Evolutionary conservation across 2,888 invertebrate species (phyloP), one percentile per base, ranked within the genome.

Genomic region (Tineola bisselliella): DNA sequence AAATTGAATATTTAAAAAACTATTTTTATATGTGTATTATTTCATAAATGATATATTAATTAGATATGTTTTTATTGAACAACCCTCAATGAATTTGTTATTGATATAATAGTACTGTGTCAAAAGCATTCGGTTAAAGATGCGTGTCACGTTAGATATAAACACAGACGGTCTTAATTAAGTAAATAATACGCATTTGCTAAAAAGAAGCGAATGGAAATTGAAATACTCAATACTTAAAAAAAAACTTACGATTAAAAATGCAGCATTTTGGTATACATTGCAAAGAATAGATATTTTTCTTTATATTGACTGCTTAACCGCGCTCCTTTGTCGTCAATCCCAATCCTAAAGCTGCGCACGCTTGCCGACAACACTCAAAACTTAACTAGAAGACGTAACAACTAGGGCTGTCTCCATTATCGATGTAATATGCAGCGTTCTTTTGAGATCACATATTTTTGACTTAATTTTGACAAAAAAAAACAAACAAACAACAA

Each of bases 261-360:
- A 87, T 87, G 86, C 87, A 84, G 79, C 79, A 83, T 84, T 87
- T 87, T 87, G 86, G 86, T 87, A 84, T 87, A 84, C 76, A 86
- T 86, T 86, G 83, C 83, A 82, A 79, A 78, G 76, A 48, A 25
- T 3, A 33, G 15, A 58, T 63, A 62, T 68, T 64, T 62, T 66
- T 63, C 62, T 62, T 18, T 44, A 44, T 5, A 44, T 56, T 60
- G 60, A 62, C 62, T 62, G 62, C 62, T 48, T 65, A n/a, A n/a
- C 56, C 19, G 19, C 8, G 8, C n/a, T 56, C 11, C 17, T 17
- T 17, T 17, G 3, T 8, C 15, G 5, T 25, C 6, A 25, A 25
- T 6, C 48, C 6, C 56, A 8, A 4, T 15, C 19, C 19, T 56
- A 10, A 25, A 15, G 48, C 48, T 48, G 15, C 48, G 1, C 15